Evolutionary conservation across 2,888 invertebrate species (phyloP).

Genomic region (Nebria brevicollis): DNA sequence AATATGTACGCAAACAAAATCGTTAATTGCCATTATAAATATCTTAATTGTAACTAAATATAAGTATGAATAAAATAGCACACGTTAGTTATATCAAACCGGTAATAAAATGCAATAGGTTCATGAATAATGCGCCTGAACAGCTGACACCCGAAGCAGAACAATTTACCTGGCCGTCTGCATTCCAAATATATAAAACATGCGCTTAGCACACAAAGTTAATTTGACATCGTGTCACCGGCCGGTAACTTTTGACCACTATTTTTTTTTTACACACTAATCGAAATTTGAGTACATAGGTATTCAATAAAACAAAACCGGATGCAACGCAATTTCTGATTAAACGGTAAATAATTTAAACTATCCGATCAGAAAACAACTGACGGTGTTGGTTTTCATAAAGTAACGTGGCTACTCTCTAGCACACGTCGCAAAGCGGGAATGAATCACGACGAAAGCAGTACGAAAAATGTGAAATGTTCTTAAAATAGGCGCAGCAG

Average conservation of each 20-base stretch:
- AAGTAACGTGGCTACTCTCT: neutral
- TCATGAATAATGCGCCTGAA: neutral
- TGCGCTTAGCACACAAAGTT: neutral
- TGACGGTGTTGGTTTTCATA: neutral
- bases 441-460: conserved; percentile 39
- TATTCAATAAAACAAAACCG: neutral
- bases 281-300: neutral
- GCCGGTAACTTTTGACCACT: neutral
- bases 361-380: neutral
- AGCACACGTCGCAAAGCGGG: conserved; percentile 17
- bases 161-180: conserved; percentile 38
- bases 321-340: neutral
- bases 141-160: conserved; percentile 37
- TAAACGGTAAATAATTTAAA: neutral
- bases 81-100: neutral
- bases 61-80: neutral
- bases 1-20: too few species aligned
- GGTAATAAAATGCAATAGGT: neutral
- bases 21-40: too few species aligned
- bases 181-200: conserved; percentile 27
- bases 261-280: neutral
- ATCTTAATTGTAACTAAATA: too few species aligned
- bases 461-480: conserved; percentile 46
- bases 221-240: neutral
- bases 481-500: conserved; percentile 47